Evolutionary conservation across 2,888 invertebrate species (phyloP), one percentile per base, ranked within the genome.

Genomic region (Iselma pallidipennis): DNA sequence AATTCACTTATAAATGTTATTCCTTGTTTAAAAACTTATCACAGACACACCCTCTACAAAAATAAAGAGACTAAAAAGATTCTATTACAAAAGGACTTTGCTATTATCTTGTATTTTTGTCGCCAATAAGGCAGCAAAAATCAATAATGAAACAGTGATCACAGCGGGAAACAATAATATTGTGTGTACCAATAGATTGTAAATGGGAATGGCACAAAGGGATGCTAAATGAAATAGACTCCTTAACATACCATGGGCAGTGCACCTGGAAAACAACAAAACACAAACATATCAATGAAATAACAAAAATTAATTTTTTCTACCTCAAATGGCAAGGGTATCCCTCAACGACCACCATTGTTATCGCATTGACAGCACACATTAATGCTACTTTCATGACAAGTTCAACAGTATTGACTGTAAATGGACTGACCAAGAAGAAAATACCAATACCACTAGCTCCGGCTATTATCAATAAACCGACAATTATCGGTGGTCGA

Each of bases 261-360:
- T 85, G 73, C 87, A 87, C 67, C 87, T 87, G 77, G 56, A 80
- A 78, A 49, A 58, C 28, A 61, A 56, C 53, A 56, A 55, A 54
- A 28, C 1, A 49, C 33, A 59, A 52, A 19, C 16, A 33, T 10
- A 51, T 61, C 29, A 53, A 31, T 29, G 31, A 60, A 59, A 51
- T 19, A 50, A 16, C 2, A 31, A 57, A 21, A 53, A 33, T 23
- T 48, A 25, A 51, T 48, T 55, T 48, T 37, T 73, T 52, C 74
- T 55, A 86, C 87, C 87, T 85, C 67, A 87, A 79, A 70, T 86
- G 84, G 64, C 87, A 86, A 0, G 87, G 87, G 69, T 86, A 87
- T 0, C 80, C 81, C 63, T 86, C 85, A 0, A 87, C 80, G 1
- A 86, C 82, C 25, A 80, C 82, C 54, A 85, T 76, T 0, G 84